These are phyloP conservation scores for Clytia hemisphaerica DNA, from an alignment of 30 jellyfish, hydroid and myxozoan species.

Conservation along the genomic window DNA sequence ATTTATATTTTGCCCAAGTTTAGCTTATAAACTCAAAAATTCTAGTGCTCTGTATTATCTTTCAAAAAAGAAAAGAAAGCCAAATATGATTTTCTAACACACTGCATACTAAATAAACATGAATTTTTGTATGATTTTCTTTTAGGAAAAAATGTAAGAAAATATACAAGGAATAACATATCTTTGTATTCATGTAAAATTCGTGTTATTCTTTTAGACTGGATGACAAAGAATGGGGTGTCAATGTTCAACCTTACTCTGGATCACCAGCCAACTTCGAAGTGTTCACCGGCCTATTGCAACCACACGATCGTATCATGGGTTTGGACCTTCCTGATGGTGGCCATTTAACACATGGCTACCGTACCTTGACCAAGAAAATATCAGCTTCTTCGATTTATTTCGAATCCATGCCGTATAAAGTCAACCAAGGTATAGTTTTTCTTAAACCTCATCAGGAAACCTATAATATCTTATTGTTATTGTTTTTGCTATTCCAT, in stretches of 20 bases:
- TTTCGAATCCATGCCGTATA: slow-evolving; percentile 95
- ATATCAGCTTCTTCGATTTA: slow-evolving; percentile 95
- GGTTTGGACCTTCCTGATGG: slow-evolving; percentile 98
- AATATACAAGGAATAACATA: neutral
- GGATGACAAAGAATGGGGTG: slow-evolving; percentile 90
- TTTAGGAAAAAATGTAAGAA: too few relatives aligned
- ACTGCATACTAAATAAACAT: too few relatives aligned
- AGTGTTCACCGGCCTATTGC: slow-evolving; percentile 86
- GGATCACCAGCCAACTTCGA: slow-evolving; percentile 98
- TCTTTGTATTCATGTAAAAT: neutral
- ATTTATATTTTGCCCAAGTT: too few relatives aligned
- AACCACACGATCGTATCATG: slow-evolving; percentile 98
- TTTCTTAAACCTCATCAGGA: too few relatives aligned
- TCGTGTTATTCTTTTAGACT: slow-evolving; percentile 34
- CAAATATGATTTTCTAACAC: too few relatives aligned
- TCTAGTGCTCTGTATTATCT: too few relatives aligned
- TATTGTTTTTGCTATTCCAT: too few relatives aligned
- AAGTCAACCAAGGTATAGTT: slow-evolving; percentile 69
- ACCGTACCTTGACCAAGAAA: slow-evolving; percentile 75
- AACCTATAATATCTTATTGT: too few relatives aligned
- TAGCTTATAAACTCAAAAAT: too few relatives aligned
- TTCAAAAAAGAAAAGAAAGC: too few relatives aligned
- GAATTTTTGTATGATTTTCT: too few relatives aligned
- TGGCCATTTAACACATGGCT: slow-evolving; percentile 98
- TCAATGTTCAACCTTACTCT: slow-evolving; percentile 94